Evolutionary conservation across 2,888 invertebrate species (phyloP).

Genomic region (Rhopalosiphum nymphaeae): DNA sequence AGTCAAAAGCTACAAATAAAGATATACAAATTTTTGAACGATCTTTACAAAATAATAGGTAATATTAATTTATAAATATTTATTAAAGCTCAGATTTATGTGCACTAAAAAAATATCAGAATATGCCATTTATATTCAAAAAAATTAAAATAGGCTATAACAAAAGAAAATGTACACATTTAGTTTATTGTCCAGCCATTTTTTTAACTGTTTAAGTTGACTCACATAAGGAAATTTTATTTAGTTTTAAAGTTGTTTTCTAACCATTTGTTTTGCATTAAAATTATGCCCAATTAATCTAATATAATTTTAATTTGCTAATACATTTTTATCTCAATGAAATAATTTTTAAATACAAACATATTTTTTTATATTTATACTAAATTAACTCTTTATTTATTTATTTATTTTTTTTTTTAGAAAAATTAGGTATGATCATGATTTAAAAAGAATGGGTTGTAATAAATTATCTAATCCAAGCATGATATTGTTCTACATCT

Average conservation of each 20-base stretch:
- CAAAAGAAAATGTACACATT: not conserved
- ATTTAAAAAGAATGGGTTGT: not conserved
- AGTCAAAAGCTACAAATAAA: slow-evolving; percentile 69
- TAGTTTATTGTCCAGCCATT: not conserved
- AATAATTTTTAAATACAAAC: not conserved
- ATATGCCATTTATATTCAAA: not conserved
- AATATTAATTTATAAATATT: not conserved
- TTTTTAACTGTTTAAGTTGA: not conserved
- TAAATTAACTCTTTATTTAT: not conserved
- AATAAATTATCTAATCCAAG: not conserved
- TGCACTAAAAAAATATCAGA: not conserved
- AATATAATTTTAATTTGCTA: not conserved
- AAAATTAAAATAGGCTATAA: not conserved
- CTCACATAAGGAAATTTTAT: not conserved
- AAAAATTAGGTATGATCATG: not conserved
- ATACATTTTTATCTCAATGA: not conserved
- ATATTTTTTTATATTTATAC: not conserved
- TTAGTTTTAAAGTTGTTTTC: not conserved
- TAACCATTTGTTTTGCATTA: not conserved
- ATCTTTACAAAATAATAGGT: slow-evolving; percentile 70
- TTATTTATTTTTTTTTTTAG: too few relatives aligned
- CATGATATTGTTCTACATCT: not conserved
- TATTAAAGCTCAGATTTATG: not conserved
- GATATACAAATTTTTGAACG: slow-evolving; percentile 70
- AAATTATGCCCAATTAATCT: not conserved